phyloP scores from a whole-genome alignment of 2,113 vertebrate genomes.

The Antidorcas marsupialis region DNA sequence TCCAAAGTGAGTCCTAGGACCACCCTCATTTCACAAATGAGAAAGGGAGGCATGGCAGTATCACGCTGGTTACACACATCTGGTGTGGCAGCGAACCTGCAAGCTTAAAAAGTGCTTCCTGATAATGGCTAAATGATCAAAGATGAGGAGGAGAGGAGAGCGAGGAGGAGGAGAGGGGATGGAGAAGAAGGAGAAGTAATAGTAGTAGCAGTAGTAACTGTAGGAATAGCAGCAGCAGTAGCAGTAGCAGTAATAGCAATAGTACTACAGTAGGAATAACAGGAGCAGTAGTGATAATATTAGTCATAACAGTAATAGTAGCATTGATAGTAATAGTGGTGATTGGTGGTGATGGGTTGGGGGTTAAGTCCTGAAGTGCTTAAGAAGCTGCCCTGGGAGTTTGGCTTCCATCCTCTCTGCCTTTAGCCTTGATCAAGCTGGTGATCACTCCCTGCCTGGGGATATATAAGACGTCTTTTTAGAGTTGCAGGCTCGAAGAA shows the following conservation, averaged over 20 bases:
- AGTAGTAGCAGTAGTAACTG: not conserved
- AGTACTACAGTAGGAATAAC: not conserved
- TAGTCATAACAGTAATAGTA: not conserved
- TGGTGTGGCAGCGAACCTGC: rapidly evolving
- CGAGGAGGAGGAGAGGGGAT: not conserved
- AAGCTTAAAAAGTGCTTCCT: not conserved
- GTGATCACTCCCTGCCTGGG: not conserved
- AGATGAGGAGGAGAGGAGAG: rapidly evolving
- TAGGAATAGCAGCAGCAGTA: not conserved
- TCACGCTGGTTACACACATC: rapidly evolving
- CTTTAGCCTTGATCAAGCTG: not conserved
- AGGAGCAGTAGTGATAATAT: not conserved
- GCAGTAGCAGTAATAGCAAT: not conserved
- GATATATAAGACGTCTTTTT: not conserved
- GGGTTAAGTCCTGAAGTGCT: not conserved
- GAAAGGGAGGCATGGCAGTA: rapidly evolving
- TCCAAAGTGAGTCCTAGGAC: not conserved
- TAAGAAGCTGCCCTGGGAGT: too few species aligned
- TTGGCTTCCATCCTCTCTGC: not conserved
- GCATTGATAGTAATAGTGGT: too few species aligned
- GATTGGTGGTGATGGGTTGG: not conserved
- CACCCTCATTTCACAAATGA: not conserved
- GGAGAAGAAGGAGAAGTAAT: rapidly evolving
- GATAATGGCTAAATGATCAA: rapidly evolving
- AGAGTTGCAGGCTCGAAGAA: not conserved